Percentiles rank a stretch among this genome's conserved stretches.
Evolutionary conservation across 2,113 vertebrate species (phyloP).

Genomic region (Rana temporaria): DNA sequence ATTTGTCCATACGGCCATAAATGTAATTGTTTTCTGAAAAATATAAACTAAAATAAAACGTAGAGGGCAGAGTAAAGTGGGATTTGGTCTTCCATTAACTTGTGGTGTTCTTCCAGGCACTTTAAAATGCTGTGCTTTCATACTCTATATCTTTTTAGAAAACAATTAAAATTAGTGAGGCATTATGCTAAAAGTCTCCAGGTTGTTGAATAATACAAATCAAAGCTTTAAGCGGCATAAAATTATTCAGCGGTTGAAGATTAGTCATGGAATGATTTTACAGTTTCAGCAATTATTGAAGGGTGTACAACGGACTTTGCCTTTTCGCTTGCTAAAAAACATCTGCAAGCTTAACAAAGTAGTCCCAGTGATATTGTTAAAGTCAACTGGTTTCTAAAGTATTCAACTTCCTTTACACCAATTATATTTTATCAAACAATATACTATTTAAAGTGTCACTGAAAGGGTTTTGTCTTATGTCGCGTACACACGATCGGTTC

Average conservation of each 20-base stretch:
- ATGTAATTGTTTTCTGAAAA: too few relatives aligned
- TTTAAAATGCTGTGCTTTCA: constrained; percentile 42
- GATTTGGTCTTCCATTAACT: not conserved
- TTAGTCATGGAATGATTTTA: constrained; percentile 34
- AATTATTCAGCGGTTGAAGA: constrained; percentile 55
- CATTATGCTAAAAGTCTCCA: constrained; percentile 35
- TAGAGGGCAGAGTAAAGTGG: not conserved
- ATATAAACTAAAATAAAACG: not conserved
- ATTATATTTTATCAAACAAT: constrained; percentile 61
- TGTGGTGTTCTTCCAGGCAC: constrained; percentile 24
- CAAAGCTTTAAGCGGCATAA: constrained; percentile 57
- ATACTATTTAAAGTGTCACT: constrained; percentile 65
- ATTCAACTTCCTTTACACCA: constrained; percentile 60
- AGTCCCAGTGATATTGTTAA: constrained; percentile 65
- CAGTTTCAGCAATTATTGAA: constrained; percentile 60
- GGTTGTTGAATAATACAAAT: constrained; percentile 52
- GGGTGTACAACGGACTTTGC: constrained; percentile 56
- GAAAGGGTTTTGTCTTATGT: constrained; percentile 61
- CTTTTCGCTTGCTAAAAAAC: constrained; percentile 52
- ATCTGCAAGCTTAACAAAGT: constrained; percentile 60
- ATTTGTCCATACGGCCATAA: too few relatives aligned
- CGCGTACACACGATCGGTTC: too few relatives aligned
- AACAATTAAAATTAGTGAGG: constrained; percentile 26
- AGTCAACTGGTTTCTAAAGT: constrained; percentile 62
- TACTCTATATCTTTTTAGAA: constrained; percentile 47